A percentile compares a stretch with the other conserved stretches of the same genome.
phyloP scores from a whole-genome alignment of 2,797 vertebrate genomes.

The Tamandua tetradactyla region DNA sequence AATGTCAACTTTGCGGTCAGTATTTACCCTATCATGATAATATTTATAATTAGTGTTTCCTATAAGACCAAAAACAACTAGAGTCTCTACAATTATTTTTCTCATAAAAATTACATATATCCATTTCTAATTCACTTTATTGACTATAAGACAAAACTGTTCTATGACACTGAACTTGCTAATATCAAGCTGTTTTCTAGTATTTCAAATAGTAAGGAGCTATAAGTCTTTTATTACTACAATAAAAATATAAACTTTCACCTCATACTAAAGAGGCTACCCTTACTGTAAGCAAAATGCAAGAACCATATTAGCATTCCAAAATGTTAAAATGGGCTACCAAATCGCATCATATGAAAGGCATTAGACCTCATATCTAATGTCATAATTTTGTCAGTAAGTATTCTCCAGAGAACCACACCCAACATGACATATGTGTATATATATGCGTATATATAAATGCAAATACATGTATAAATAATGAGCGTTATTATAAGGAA shows the following conservation, averaged over 20 bases:
- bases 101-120: background rate
- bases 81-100: background rate
- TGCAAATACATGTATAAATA: no score
- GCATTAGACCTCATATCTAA: background rate
- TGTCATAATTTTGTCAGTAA: no score
- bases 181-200: background rate
- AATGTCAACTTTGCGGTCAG: background rate
- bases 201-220: background rate
- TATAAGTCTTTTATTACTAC: background rate
- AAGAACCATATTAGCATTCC: background rate
- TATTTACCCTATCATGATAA: background rate
- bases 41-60: background rate
- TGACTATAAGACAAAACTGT: background rate
- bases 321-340: background rate
- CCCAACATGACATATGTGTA: no score
- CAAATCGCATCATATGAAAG: background rate
- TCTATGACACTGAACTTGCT: background rate
- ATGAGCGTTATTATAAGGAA: no score
- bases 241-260: background rate
- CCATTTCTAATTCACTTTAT: background rate
- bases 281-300: background rate
- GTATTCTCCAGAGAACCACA: no score
- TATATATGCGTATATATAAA: no score
- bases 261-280: background rate
- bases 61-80: background rate